A percentile compares a stretch with the other conserved stretches of the same genome.
phyloP scores from a whole-genome alignment of 2,888 invertebrate species.

The Ormyrus pomaceus region DNA sequence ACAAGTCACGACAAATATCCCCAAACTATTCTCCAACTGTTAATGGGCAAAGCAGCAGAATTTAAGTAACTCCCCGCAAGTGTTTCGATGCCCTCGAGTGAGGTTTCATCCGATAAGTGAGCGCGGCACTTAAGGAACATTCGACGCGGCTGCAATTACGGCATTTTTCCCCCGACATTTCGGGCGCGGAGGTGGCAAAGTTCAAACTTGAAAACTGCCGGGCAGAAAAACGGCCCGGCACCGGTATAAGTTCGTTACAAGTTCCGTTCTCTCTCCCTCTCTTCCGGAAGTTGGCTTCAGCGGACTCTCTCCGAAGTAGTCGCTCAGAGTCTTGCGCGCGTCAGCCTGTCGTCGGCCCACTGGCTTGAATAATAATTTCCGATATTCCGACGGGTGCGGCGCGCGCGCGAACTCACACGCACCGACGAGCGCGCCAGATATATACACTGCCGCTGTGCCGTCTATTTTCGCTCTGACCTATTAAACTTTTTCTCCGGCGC shows the following conservation, averaged over 20 bases:
- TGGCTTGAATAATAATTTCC: conserved; percentile 58
- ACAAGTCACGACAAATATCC: too few relatives aligned
- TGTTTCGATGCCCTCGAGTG: background rate
- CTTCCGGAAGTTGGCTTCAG: background rate
- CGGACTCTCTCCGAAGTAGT: background rate
- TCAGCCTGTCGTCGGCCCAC: conserved; percentile 23
- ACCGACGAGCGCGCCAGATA: background rate
- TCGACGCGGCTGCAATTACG: conserved; percentile 30
- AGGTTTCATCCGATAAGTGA: conserved; percentile 28
- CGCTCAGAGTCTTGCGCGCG: background rate
- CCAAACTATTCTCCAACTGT: background rate
- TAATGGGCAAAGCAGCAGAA: background rate
- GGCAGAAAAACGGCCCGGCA: conserved; percentile 11
- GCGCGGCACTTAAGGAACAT: conserved; percentile 29
- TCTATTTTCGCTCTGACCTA: conserved; percentile 38
- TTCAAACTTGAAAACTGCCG: conserved; percentile 27
- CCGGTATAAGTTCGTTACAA: conserved; percentile 53
- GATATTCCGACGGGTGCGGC: conserved; percentile 39
- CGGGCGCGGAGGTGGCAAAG: background rate
- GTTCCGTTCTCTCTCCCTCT: conserved; percentile 29
- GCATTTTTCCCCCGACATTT: conserved; percentile 3
- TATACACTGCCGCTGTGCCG: background rate
- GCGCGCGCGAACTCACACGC: conserved; percentile 2
- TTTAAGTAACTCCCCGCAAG: background rate
- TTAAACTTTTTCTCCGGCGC: conserved; percentile 30